Base-by-base conservation (phyloP, 2,797 vertebrate genomes). In the Pipistrellus pygmaeus region DNA sequence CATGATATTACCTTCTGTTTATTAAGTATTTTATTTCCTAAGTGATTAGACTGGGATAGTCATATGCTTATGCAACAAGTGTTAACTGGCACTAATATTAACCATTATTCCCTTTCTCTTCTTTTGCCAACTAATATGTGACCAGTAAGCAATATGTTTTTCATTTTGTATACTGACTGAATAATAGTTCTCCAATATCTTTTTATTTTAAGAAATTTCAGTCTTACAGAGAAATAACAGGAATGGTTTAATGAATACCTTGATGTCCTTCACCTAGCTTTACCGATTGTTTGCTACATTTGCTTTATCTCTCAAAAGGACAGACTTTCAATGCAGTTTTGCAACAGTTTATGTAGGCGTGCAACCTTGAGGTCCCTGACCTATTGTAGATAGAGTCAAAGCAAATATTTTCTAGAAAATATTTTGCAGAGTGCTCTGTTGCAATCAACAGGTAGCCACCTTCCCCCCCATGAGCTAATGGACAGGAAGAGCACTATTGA, bases 171-270 rank as follows among this genome's bases (percentile, higher is more conserved):
- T 64, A 38, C 73, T 57, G n/a, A 64, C 11, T 76, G 14, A 41
- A 66, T 66, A n/a, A 14, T 53, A 64, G 68, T 95, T 93, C 66
- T 80, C 53, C 25, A 55, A 57, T 11, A 88, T 44, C n/a, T 71
- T 88, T 81, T 90, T 91, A 64, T 41, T 96, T 92, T 51, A 17
- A 87, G 72, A 88, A 60, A 14, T 68, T 78, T 78, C n/a, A 64
- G 44, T 48, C 38, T 55, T 30, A 57, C 25, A 66, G 17, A 87
- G 5, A 82, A 95, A 66, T 88, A 55, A 35, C 38, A 81, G 72
- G 71, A 86, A 72, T 3, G n/a, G 87, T 78, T 97, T 94, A 96
- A 93, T 95, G 57, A 97, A n/a, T 95, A 95, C 44, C 91, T 95
- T 25, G 77, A 14, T 85, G 87, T 55, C 87, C 93, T 96, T 96